Base-by-base conservation (phyloP, 2,888 invertebrate genomes). In the Thalpophila matura region DNA sequence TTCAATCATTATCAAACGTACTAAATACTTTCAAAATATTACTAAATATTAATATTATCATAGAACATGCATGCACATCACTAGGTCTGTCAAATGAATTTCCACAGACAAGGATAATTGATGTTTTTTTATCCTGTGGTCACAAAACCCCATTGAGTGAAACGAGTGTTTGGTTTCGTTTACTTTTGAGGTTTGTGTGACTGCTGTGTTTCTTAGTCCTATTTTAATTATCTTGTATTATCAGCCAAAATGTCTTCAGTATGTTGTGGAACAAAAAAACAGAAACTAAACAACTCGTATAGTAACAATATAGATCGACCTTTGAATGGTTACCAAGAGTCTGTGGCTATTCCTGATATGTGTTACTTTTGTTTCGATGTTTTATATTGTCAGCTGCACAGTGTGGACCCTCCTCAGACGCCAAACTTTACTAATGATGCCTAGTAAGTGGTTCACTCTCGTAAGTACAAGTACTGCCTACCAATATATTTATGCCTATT, bases 291-390 rank as follows among this genome's bases (percentile, higher is more conserved):
- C 94, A 97, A 97, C 83, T 91, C 91, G 1, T 93, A 89, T 83
- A 95, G 95, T 82, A 94, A 96, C 82, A 94, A 93, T 80, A 95
- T 96, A 86, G 96, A 96, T 81, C 96, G 96, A 90, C 94, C 95
- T 83, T 85, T 94, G 82, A 94, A 95, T 87, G 95, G 95, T 85
- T 92, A 93, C 86, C 90, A 93, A 83, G 95, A 95, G 78, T 87
- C 92, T 81, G 97, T 99, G 80, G 98, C 98, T 81, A 96, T 97
- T 91, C 97, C 98, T 74, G 99, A 99, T 92, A 99, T 99, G 99
- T 99, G 99, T 91, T 98, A 98, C 96, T 99, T 98, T 96, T 99
- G 99, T 96, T 99, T 99, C 96, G 99, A 99, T 95, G 99, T 99
- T 83, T 97, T 99, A 79, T 98, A 99, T 94, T 97, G 97, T 93